Evolutionary conservation across 1,140 invertebrate genomes (phyloP).

Genomic region (Pachyrhynchus sulphureomaculatus): DNA sequence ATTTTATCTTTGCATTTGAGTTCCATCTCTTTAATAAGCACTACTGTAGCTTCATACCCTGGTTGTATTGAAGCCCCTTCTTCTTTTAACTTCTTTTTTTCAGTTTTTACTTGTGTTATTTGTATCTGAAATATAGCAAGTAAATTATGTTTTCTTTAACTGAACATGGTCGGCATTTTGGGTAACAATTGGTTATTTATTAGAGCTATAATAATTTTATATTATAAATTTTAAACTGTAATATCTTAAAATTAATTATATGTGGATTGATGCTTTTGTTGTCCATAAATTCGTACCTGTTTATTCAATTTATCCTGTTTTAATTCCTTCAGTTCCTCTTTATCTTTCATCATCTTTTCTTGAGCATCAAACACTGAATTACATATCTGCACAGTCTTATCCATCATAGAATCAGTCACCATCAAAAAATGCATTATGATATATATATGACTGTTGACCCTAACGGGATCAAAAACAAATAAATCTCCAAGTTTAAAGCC

Average conservation of each 20-base stretch:
- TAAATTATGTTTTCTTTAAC: no score
- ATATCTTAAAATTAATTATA: no score
- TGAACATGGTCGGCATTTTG: no score
- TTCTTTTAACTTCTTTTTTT: constrained; percentile 1
- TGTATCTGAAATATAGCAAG: background rate
- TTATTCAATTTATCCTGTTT: background rate
- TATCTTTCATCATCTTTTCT: background rate
- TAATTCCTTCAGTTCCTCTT: constrained; percentile 3
- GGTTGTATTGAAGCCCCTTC: background rate
- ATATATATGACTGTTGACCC: constrained; percentile 6
- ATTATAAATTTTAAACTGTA: no score
- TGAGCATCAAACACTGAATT: constrained; percentile 1
- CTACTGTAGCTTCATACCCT: background rate
- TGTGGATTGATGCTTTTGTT: no score
- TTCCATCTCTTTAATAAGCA: constrained; percentile 6
- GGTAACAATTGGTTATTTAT: no score
- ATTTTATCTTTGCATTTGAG: constrained; percentile 14
- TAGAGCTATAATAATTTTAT: no score
- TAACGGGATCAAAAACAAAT: constrained; percentile 10
- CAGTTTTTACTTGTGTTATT: background rate
- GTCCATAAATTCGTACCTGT: no score
- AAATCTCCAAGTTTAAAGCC: constrained; percentile 19
- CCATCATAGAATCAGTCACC: background rate
- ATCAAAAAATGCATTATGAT: constrained; percentile 10
- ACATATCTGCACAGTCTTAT: constrained; percentile 3